Percentiles rank a stretch among this genome's conserved stretches.
Evolutionary conservation across 2,113 vertebrate species (phyloP).

Genomic region (Tragelaphus imberbis): DNA sequence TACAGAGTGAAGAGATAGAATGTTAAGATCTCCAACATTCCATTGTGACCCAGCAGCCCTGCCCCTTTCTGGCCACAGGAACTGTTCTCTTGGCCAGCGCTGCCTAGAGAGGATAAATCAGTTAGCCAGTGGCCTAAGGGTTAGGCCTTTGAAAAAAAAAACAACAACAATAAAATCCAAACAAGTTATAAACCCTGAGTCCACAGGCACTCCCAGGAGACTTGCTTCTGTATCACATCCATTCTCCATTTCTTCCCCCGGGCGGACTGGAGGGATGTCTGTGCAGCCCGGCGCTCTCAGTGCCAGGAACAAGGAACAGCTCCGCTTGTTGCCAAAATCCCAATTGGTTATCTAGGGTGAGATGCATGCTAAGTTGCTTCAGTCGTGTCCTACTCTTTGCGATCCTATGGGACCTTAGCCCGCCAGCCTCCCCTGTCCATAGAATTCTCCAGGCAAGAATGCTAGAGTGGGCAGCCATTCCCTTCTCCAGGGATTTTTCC

Average conservation of each 20-base stretch:
- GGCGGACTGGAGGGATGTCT: not conserved
- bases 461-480: not conserved
- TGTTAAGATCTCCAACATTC: not conserved
- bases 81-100: not conserved
- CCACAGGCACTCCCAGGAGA: not conserved
- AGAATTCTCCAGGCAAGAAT: not conserved
- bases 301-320: not conserved
- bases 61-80: not conserved
- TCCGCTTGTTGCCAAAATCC: not conserved
- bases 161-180: not conserved
- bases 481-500: not conserved
- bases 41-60: not conserved
- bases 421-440: not conserved
- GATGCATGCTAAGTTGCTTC: not conserved
- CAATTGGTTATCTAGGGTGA: not conserved
- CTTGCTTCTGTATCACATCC: not conserved
- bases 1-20: not conserved
- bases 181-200: not conserved
- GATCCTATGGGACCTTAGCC: not conserved
- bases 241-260: fast-evolving
- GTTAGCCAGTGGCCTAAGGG: not conserved
- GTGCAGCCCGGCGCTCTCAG: not conserved
- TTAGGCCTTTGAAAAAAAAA: constrained; percentile 23
- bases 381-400: not conserved
- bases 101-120: not conserved